Base-by-base conservation (phyloP, 2,113 vertebrate genomes). In the Brevimyrus niger region DNA sequence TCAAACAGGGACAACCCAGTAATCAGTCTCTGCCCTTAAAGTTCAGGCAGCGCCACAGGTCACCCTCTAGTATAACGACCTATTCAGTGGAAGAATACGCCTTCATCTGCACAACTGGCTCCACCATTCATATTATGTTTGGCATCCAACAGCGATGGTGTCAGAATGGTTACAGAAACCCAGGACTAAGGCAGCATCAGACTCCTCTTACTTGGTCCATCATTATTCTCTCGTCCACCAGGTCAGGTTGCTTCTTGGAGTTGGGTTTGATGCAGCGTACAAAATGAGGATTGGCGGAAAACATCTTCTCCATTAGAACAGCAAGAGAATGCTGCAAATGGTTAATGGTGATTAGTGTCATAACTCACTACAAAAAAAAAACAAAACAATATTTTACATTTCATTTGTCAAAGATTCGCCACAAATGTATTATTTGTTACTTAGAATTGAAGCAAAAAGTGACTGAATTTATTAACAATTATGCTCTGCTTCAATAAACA, bases 211-310 rank as follows among this genome's bases (percentile, higher is more conserved):
- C 96, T 94, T 96, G 96, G 89, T 94, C 93, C 93, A 95, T 93
- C 58, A 96, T 89, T 73, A 95, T 38, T 44, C 95, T 91, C 69
- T 15, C 91, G 90, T 96, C 95, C 89, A 96, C 89, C 55, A 93
- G 89, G 31, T 91, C 91, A 0, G 96, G 95, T 27, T 92, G 88
- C 89, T 96, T 96, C 90, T 90, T 93, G 31, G 80, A 91, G 91
- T 96, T 96, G 82, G 96, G 96, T 89, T 96, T 96, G 91, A 96
- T 95, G 89, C 96, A 96, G 55, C 95, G 94, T 46, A 96, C 94
- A 19, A 96, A 96, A 89, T 96, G 95, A 0, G 95, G 96, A 58
- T 90, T 93, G n/a, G 95, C 95, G 6, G 93, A 94, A 90, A 96
- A 95, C 95, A 96, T 94, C 92, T 90, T 96, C 91, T 96, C 96